Base-by-base conservation (phyloP, 1,140 invertebrate genomes). In the Leptinotarsa texana region DNA sequence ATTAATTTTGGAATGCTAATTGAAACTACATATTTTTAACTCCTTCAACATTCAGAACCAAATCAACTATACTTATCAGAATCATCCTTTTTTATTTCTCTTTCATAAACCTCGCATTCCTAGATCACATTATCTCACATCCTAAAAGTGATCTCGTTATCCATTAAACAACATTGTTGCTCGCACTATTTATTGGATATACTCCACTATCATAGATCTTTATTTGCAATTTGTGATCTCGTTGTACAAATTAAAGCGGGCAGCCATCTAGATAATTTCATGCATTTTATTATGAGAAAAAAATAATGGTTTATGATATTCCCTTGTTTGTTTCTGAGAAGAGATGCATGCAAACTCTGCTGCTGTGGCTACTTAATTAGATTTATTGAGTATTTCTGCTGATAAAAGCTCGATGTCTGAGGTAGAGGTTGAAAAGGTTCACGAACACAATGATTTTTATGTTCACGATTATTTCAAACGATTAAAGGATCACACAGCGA, bases 251-350 rank as follows among this genome's bases (percentile, higher is more conserved):
- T 78, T 78, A 77, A 78, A 69, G 49, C 67, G 62, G 73, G 73
- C 72, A 72, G 63, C 77, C 72, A 78, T 78, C 75, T 78, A 74
- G 77, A 77, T 78, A 78, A 77, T 77, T 78, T 76, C 70, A 71
- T 74, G 72, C 70, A 78, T 77, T 76, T 69, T 48, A 51, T 47
- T 74, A 69, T 76, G 72, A 49, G 62, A 57, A 74, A 74, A 73
- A 74, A 74, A 68, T 74, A 65, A 74, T 68, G 24, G 63, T 74
- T 74, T 74, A 74, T 74, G 65, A 74, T 74, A 63, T 74, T 74
- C 73, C 73, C 66, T 74, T 70, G 73, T 70, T 69, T 69, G 69
- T 72, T 78, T 78, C 75, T 71, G 17, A 72, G 77, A 76, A 78
- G 69, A 78, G 63, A 69, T 68, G 63, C 73, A 66, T 49, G 57